These are phyloP conservation scores for Nannoperca australis DNA, from an alignment of 2,797 vertebrate species.

Conservation along the genomic window DNA sequence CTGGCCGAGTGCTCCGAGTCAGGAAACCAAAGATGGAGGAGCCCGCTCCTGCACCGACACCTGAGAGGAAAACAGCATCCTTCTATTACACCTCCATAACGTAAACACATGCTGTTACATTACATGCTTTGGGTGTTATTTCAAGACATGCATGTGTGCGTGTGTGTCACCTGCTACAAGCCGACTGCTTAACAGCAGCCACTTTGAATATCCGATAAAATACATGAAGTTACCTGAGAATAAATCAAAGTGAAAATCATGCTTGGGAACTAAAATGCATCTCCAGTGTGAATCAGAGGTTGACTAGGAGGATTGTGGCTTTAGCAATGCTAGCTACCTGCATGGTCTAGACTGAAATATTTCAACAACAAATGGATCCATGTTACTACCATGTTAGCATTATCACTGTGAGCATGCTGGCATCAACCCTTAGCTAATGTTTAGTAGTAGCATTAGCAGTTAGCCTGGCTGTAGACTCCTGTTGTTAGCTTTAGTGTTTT, in stretches of 20 bases:
- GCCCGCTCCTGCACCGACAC: slow-evolving; percentile 88
- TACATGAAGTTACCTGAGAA: slow-evolving; percentile 90
- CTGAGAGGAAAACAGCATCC: slow-evolving; percentile 63
- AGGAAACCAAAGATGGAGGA: slow-evolving; percentile 90
- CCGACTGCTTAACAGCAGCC: slow-evolving; percentile 88
- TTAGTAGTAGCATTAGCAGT: background rate
- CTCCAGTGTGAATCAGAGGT: background rate
- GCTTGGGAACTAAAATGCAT: background rate
- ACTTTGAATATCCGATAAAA: slow-evolving; percentile 90
- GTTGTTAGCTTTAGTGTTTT: background rate
- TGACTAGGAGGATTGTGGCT: background rate
- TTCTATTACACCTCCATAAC: background rate
- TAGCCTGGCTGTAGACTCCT: no score
- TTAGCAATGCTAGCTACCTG: no score
- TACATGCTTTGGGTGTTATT: background rate
- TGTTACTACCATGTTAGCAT: background rate
- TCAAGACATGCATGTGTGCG: background rate
- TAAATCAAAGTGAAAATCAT: slow-evolving; percentile 10
- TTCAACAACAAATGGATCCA: background rate
- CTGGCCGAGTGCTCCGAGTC: slow-evolving; percentile 82
- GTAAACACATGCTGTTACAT: background rate
- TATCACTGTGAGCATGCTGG: background rate
- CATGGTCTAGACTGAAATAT: background rate
- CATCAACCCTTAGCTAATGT: slow-evolving; percentile 2
- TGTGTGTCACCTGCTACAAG: slow-evolving; percentile 86